A percentile compares a stretch with the other conserved stretches of the same genome.
phyloP scores from a whole-genome alignment of 2,113 vertebrate genomes.

The Ramphastos sulfuratus region DNA sequence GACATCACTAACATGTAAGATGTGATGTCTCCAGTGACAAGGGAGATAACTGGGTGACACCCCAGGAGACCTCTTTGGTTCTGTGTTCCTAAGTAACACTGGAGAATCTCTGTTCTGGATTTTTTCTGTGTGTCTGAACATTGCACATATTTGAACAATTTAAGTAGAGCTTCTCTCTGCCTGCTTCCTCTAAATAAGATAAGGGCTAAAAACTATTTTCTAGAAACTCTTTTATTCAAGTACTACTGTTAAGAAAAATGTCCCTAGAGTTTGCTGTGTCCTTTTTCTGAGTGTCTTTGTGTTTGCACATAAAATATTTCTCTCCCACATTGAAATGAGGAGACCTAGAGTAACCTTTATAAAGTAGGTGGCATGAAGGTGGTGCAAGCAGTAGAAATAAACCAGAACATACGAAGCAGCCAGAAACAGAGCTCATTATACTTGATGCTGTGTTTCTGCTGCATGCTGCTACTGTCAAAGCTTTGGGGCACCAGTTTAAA shows the following conservation, averaged over 20 bases:
- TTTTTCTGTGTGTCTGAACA: not conserved
- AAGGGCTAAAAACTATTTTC: not conserved
- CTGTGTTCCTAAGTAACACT: not conserved
- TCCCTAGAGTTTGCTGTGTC: not conserved
- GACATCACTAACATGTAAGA: not conserved
- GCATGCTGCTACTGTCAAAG: not conserved
- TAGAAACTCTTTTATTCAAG: not conserved
- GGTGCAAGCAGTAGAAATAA: not conserved
- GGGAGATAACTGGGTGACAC: not conserved
- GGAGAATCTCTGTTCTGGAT: not conserved
- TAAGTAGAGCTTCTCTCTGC: not conserved
- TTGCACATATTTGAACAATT: not conserved
- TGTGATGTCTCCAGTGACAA: accelerated
- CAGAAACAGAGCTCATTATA: not conserved
- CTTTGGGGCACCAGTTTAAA: conserved; percentile 41
- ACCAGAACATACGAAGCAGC: not conserved
- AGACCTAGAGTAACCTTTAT: not conserved
- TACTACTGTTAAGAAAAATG: not conserved
- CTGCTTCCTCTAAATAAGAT: not conserved
- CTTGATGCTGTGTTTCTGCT: not conserved
- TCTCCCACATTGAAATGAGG: not conserved
- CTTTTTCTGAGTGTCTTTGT: not conserved
- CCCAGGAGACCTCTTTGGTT: not conserved
- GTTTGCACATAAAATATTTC: not conserved
- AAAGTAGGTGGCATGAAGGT: not conserved